Conservation (phyloP, 2,797 vertebrate genomes). For the Selene dorsalis region DNA sequence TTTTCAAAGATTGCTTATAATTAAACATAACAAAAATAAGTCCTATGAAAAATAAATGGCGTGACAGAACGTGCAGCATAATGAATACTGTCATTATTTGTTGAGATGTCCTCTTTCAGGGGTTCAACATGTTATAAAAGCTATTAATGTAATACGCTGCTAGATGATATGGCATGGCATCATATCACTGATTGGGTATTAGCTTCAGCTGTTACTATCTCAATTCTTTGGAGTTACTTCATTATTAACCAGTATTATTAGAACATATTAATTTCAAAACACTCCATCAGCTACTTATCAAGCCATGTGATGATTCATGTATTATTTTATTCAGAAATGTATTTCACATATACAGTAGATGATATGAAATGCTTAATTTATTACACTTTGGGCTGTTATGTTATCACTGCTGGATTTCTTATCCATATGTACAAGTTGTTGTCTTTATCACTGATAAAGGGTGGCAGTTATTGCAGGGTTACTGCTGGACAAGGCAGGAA, state of each 20-base stretch:
- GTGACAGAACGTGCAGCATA: neutral
- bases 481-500: neutral
- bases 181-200: constrained; percentile 1
- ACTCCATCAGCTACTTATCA: too few relatives aligned
- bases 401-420: constrained; percentile 32
- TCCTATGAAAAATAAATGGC: neutral
- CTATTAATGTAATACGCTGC: constrained; percentile 5
- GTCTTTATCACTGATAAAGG: constrained; percentile 34
- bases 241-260: neutral
- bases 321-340: neutral
- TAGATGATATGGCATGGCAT: neutral
- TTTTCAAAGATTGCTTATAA: neutral
- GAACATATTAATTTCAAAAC: neutral
- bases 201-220: neutral
- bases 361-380: neutral
- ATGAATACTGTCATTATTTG: neutral
- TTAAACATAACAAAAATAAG: constrained; percentile 1
- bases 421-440: constrained; percentile 32
- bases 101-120: neutral
- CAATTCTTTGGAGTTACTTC: neutral
- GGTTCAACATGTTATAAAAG: neutral
- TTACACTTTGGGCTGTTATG: neutral
- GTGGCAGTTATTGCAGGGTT: constrained; percentile 16
- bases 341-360: neutral
- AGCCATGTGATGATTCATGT: neutral